Percentiles rank a stretch among this genome's conserved stretches.
phyloP scores from a whole-genome alignment of 1,140 invertebrate species.

The Plodia interpunctella region DNA sequence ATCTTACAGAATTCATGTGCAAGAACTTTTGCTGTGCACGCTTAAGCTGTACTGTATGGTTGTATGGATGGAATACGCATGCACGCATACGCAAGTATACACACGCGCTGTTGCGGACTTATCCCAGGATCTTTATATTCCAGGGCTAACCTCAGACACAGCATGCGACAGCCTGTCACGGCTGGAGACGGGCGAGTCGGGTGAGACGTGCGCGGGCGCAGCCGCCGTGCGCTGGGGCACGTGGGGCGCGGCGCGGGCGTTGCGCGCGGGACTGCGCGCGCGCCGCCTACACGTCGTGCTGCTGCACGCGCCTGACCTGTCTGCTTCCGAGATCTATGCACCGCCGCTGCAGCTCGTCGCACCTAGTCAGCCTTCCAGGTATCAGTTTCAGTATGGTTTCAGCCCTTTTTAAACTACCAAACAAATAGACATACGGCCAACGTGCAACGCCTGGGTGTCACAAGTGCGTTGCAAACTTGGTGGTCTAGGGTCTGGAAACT shows the following conservation, averaged over 20 bases:
- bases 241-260: conserved; percentile 83
- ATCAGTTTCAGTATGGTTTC: neutral
- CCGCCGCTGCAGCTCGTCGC: conserved; percentile 53
- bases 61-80: no score
- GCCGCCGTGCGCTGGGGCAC: conserved; percentile 83
- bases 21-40: no score
- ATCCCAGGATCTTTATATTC: no score
- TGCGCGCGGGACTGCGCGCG: conserved; percentile 82
- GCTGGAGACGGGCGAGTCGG: conserved; percentile 43
- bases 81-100: no score
- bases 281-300: conserved; percentile 85
- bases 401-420: neutral
- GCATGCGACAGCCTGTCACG: conserved; percentile 55
- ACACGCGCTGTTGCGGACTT: no score
- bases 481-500: no score
- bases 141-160: conserved; percentile 68
- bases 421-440: no score
- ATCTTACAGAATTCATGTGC: no score
- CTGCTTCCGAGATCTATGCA: conserved; percentile 77
- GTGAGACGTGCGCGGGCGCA: conserved; percentile 80
- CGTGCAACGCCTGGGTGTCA: no score
- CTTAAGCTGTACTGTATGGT: no score
- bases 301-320: conserved; percentile 83
- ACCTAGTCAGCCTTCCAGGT: conserved; percentile 63
- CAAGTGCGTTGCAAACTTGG: no score